Base-by-base conservation (phyloP, 1,140 invertebrate genomes). In the Drosophila ogumai region DNA sequence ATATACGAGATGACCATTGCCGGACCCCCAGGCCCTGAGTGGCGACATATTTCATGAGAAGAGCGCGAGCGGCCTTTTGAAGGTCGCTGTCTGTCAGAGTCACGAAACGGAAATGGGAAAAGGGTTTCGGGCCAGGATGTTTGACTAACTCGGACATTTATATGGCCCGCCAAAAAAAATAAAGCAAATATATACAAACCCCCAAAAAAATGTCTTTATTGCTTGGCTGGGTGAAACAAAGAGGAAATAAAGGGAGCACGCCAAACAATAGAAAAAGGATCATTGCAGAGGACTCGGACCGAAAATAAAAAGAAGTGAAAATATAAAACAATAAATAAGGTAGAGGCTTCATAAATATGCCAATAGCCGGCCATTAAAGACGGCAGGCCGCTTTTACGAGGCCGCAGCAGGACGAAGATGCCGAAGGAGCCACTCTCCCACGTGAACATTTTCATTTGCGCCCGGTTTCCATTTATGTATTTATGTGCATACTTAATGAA, bases 401-500 rank as follows among this genome's bases (percentile, higher is more conserved):
- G 41, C 56, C 73, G 49, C 64, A 41, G 47, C 64, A 40, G 73
- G 13, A 40, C 32, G 43, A 36, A 32, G 47, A 57, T 55, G 63
- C 34, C 43, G 38, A 25, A 19, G 38, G 22, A 34, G 44, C 40
- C 22, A 19, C 40, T 50, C 61, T 49, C 64, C 50, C 58, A 79
- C 44, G 61, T 79, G 50, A 71, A 79, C 65, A 55, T 58, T 65
- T 76, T 61, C 64, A 65, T 71, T 72, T 59, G 71, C 60, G 47
- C 50, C 72, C 63, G 65, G 54, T 63, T 81, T 82, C 56, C 82
- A 65, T 86, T 81, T 75, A 79, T 79, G 74, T 85, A 88, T 88
- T 88, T 88, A 90, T 88, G 85, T 78, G 78, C 85, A 88, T 88
- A 72, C 73, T 79, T 85, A 90, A 88, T 90, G 85, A 85, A 75